phyloP scores from a whole-genome alignment of 1,140 invertebrate genomes.

The Cyclina sinensis region DNA sequence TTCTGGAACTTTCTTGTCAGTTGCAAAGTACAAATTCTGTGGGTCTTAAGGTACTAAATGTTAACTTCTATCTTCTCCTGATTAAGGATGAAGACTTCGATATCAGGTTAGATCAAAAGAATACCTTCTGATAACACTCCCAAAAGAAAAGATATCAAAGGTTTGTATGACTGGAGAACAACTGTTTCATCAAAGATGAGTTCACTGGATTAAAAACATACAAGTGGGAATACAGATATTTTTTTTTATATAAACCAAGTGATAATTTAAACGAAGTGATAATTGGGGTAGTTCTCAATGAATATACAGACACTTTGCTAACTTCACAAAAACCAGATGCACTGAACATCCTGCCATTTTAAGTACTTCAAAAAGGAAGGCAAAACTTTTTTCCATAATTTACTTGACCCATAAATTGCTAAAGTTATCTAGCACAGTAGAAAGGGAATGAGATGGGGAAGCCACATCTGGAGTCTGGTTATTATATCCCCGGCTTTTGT shows the following conservation, averaged over 20 bases:
- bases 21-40: too few species aligned
- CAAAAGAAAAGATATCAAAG: background rate
- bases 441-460: background rate
- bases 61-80: too few species aligned
- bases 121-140: background rate
- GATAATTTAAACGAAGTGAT: conserved; percentile 26
- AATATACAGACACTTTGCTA: conserved; percentile 22
- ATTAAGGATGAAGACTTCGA: too few species aligned
- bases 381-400: conserved; percentile 1
- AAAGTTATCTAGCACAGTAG: conserved; percentile 33
- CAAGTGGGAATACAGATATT: conserved; percentile 15
- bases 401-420: conserved; percentile 42
- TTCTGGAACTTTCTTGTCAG: too few species aligned
- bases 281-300: conserved; percentile 19
- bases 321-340: conserved; percentile 28
- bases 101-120: background rate
- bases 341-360: conserved; percentile 13
- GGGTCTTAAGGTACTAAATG: too few species aligned
- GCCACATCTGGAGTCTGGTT: conserved; percentile 1
- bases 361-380: conserved; percentile 3
- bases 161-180: background rate
- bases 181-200: conserved; percentile 1
- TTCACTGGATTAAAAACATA: background rate
- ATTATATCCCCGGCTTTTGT: conserved; percentile 1
- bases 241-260: conserved; percentile 24